A percentile compares a stretch with the other conserved stretches of the same genome.
Conservation (phyloP, 2,113 vertebrate genomes). For the Todiramphus saurophagus region DNA sequence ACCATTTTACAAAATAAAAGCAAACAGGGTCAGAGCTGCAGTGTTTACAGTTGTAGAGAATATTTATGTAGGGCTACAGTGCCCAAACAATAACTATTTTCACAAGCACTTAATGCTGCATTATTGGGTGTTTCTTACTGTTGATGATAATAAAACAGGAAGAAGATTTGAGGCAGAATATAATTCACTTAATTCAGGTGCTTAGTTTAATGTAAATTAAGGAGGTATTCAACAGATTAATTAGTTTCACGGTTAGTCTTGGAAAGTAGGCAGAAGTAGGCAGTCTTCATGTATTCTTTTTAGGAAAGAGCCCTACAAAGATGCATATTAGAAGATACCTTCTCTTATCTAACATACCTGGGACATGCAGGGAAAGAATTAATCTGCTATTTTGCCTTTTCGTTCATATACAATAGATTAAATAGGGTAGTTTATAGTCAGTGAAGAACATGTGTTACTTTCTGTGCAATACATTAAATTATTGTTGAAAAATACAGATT, state of each 20-base stretch:
- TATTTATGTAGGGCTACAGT: neutral
- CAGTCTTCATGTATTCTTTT: neutral
- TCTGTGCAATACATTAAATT: neutral
- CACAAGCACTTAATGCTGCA: neutral
- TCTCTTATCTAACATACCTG: neutral
- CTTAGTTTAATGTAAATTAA: neutral
- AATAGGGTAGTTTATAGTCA: neutral
- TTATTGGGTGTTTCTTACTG: neutral
- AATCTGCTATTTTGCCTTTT: neutral
- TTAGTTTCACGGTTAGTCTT: neutral
- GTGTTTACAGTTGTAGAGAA: neutral
- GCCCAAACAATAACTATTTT: neutral
- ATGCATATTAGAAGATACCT: neutral
- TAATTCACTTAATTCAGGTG: neutral
- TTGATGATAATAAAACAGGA: neutral
- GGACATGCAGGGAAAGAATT: neutral
- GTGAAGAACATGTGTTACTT: neutral
- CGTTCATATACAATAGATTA: neutral
- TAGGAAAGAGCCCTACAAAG: neutral
- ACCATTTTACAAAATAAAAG: neutral
- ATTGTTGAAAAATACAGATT: neutral
- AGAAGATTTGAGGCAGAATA: neutral
- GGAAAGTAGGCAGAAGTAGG: neutral
- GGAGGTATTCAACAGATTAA: neutral
- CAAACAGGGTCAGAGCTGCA: neutral